A percentile compares a stretch with the other conserved stretches of the same genome.
phyloP scores from a whole-genome alignment of 1,140 invertebrate genomes.

The Eupeodes corollae region DNA sequence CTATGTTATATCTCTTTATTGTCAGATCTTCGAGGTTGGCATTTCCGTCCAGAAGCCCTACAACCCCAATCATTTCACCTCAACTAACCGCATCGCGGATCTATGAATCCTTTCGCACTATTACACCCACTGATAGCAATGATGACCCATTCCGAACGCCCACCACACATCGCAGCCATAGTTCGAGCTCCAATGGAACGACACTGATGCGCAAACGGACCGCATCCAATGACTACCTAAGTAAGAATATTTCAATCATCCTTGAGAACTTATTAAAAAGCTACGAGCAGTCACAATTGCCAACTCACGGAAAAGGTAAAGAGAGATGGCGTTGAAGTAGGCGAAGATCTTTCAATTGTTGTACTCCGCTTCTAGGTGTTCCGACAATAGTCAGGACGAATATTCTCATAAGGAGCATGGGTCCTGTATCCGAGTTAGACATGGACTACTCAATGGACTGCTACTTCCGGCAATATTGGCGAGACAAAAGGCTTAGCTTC shows the following conservation, averaged over 20 bases:
- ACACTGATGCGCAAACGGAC: conserved; percentile 37
- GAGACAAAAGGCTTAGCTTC: conserved; percentile 72
- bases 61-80: conserved; percentile 16
- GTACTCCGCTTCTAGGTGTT: conserved; percentile 44
- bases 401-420: conserved; percentile 88
- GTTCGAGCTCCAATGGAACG: conserved; percentile 2
- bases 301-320: conserved; percentile 68
- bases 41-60: too few relatives aligned
- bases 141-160: not conserved
- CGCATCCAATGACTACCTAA: conserved; percentile 54
- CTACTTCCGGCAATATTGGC: conserved; percentile 87
- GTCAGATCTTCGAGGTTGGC: too few relatives aligned
- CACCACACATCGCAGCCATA: not conserved
- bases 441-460: conserved; percentile 98
- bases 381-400: conserved; percentile 85
- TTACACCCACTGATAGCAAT: not conserved
- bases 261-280: conserved; percentile 77
- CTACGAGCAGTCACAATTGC: conserved; percentile 82
- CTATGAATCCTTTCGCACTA: conserved; percentile 23
- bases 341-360: not conserved
- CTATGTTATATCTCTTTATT: too few relatives aligned
- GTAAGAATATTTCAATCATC: conserved; percentile 69
- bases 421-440: conserved; percentile 87
- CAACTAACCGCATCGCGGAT: conserved; percentile 24
- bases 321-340: not conserved